Evolutionary conservation across 2,888 invertebrate species (phyloP).

Genomic region (Drosophila longiperda): DNA sequence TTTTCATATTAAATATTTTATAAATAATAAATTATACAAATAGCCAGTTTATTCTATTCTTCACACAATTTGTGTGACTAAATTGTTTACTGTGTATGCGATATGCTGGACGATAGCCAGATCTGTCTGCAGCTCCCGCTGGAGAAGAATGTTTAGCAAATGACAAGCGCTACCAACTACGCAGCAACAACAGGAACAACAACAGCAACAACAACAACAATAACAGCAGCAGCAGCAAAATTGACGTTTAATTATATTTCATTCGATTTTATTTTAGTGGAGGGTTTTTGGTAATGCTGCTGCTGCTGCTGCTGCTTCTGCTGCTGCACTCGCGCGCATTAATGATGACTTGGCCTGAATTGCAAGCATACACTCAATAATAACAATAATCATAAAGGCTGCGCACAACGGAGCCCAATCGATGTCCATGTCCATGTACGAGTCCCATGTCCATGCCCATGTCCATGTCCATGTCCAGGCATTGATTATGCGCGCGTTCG

Average conservation of each 20-base stretch:
- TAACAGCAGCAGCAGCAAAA: constrained; percentile 23
- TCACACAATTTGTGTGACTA: background rate
- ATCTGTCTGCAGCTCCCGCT: constrained; percentile 30
- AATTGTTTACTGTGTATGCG: constrained; percentile 54
- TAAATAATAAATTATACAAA: background rate
- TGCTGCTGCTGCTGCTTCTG: constrained; percentile 15
- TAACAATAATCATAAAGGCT: constrained; percentile 81
- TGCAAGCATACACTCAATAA: constrained; percentile 76
- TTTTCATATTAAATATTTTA: background rate
- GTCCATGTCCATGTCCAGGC: constrained; percentile 49
- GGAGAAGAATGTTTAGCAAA: constrained; percentile 59
- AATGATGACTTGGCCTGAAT: constrained; percentile 79
- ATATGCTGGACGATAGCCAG: constrained; percentile 68
- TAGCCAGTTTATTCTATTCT: background rate
- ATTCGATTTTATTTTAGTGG: constrained; percentile 77
- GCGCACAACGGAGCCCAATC: constrained; percentile 50
- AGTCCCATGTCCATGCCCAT: constrained; percentile 45
- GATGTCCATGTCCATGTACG: constrained; percentile 36
- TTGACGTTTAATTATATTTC: constrained; percentile 81
- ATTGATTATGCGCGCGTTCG: constrained; percentile 79
- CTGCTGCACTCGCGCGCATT: constrained; percentile 56
- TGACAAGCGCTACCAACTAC: constrained; percentile 71
- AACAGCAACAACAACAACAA: constrained; percentile 13
- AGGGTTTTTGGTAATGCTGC: constrained; percentile 73
- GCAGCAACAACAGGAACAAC: constrained; percentile 34